Base-by-base conservation (phyloP, 1,140 invertebrate species). In the Telenomus remus region DNA sequence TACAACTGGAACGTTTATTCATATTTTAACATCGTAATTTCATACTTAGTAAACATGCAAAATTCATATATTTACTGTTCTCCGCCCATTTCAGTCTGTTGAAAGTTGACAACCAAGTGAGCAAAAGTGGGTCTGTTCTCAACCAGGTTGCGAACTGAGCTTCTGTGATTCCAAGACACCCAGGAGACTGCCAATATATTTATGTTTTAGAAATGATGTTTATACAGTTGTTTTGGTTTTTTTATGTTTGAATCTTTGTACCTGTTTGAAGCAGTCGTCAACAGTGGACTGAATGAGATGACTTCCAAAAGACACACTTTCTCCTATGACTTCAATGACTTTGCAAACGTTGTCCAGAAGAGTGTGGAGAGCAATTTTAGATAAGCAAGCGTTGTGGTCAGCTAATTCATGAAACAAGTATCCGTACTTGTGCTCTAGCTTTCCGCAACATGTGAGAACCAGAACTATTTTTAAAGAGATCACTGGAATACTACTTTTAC, bases 41-140 rank as follows among this genome's bases (percentile, higher is more conserved):
- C n/a, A n/a, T n/a, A n/a, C n/a, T n/a, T n/a, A n/a, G n/a, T n/a
- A n/a, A n/a, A n/a, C n/a, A n/a, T n/a, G n/a, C n/a, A n/a, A n/a
- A n/a, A n/a, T n/a, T n/a, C n/a, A n/a, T n/a, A n/a, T n/a, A n/a
- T 66, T 79, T 84, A 91, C 89, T 88, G 60, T 88, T 81, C 84
- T 91, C 90, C 34, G 91, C 89, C 43, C 86, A 84, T 70, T 89
- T 87, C 19, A 92, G 80, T 72, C 91, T 85, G 80, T 91, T 91
- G 35, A 91, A 86, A 42, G 91, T 91, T 14, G 90, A 89, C 59
- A 91, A 86, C 91, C 91, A 92, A 9, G 90, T 86, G 7, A 92
- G 77, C 14, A 90, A 80, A 64, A 90, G 90, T 34, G 91, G 91
- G 76, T 92, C 91, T 68, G 89, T 81, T 72, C 89, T 85, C n/a